phyloP scores from a whole-genome alignment of 2,113 vertebrate genomes.

The Prunella himalayana region DNA sequence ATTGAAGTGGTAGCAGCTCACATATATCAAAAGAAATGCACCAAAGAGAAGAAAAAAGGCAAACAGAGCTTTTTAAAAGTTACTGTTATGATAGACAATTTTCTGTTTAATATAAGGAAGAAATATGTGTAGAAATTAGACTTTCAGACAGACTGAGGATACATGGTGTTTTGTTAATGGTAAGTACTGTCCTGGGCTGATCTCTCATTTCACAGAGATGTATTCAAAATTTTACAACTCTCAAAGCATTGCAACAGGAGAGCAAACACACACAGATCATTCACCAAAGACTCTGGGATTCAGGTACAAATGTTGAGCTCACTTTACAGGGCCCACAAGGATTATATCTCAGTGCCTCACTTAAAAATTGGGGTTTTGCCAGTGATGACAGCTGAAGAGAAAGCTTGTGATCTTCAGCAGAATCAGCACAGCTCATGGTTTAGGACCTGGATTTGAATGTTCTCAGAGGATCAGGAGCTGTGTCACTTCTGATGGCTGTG shows the following conservation, averaged over 20 bases:
- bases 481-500: neutral
- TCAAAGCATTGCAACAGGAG: neutral
- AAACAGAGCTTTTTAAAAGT: conserved; percentile 28
- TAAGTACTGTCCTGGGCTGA: neutral
- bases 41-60: conserved; percentile 51
- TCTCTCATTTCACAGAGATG: neutral
- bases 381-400: neutral
- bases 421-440: neutral
- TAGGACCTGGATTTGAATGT: neutral
- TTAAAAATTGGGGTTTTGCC: neutral
- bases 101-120: neutral
- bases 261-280: neutral
- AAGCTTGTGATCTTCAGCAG: neutral
- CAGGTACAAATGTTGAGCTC: neutral
- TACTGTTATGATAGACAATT: conserved; percentile 17
- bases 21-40: neutral
- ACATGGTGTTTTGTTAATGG: neutral
- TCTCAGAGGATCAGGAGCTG: neutral
- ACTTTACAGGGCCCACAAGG: neutral
- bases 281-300: neutral
- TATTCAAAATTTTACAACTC: neutral
- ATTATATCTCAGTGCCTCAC: neutral
- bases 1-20: neutral
- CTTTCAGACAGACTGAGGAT: neutral
- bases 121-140: neutral